Base-by-base conservation (phyloP, 2,888 invertebrate species). In the Lucinisca nassula region DNA sequence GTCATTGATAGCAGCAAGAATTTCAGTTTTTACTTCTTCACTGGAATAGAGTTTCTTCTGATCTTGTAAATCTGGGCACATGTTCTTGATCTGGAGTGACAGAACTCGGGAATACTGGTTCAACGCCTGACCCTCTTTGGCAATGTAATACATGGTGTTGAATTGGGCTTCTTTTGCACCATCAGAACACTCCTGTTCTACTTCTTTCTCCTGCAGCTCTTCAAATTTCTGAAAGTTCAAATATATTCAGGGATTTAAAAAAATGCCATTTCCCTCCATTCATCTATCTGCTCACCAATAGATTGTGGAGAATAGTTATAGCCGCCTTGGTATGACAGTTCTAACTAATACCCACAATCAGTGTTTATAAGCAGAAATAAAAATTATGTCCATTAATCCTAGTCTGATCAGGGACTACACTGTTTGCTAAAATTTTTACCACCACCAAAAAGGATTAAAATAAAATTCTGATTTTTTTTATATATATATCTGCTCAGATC, bases 31-130 rank as follows among this genome's bases (percentile, higher is more conserved):
- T 10, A 55, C 17, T 73, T 77, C 61, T 45, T 84, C 80, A 78
- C 80, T 77, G 4, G 72, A 80, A 77, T 84, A 87, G 0, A 82
- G 51, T 40, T 81, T 84, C 17, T 58, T 24, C 1, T 72, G 2
- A 21, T 84, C 82, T 81, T 81, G 81, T 24, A 87, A 84, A 51
- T 80, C 35, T 45, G 74, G 84, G 67, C 84, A 87, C 21, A 75
- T 84, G 79, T 79, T 84, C 79, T 84, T 79, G 1, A 79, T 70
- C 37, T 79, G 75, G 38, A 79, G 75, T 4, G 51, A 27, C 14
- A 32, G 45, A 14, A 32, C 32, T 55, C 61, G 38, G 30, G 27
- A 40, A 40, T 75, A 81, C 45, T 81, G 75, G 35, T 58, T 61
- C 30, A 81, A 55, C 27, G 81, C 38, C 75, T 80, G 81, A 32